Evolutionary conservation across 2,113 vertebrate species (phyloP), one percentile per base, ranked within the genome.

Genomic region (Oostethus manadensis): DNA sequence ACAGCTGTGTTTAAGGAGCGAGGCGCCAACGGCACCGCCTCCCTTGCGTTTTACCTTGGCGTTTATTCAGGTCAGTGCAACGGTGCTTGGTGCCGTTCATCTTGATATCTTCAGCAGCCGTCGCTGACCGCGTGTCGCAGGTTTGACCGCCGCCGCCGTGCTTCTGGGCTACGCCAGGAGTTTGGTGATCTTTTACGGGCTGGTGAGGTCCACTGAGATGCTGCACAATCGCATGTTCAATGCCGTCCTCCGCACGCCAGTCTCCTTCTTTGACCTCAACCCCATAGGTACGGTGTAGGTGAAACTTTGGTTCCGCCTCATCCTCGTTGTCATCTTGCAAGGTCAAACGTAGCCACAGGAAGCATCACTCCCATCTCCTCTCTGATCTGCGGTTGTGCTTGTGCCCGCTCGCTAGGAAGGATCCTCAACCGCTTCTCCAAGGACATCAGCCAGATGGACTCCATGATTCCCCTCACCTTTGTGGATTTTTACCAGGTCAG

Each of bases 221-320:
- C 86, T 97, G 46, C 94, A 97, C 82, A 90, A 91, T 85, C 88
- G 70, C 74, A 97, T 97, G 94, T 96, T 97, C 76, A 86, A 86
- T 16, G 89, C 91, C 8, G 89, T 96, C 83, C 79, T 96, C 73
- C 90, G 69, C 75, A 90, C 93, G 7, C 94, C 92, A 0, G 89
- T 95, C 3, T 77, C 87, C 75, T 97, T 97, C 85, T 97, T 95
- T 66, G 94, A 97, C 51, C 84, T 90, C 84, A 97, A 97, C 73
- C 94, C 94, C 45, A 89, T 94, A 45, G n/a, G n/a, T n/a, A n/a
- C n/a, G n/a, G n/a, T n/a, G n/a, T n/a, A n/a, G 94, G 94, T 96
- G 81, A 92, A 92, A 78, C 49, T 6, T 44, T 8, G 21, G 1
- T n/a, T n/a, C 29, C 26, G 17, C 10, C 8, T 53, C 17, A 11